Evolutionary conservation across 2,797 vertebrate species (phyloP), one percentile per base, ranked within the genome.

Genomic region (Epinephelus coioides): DNA sequence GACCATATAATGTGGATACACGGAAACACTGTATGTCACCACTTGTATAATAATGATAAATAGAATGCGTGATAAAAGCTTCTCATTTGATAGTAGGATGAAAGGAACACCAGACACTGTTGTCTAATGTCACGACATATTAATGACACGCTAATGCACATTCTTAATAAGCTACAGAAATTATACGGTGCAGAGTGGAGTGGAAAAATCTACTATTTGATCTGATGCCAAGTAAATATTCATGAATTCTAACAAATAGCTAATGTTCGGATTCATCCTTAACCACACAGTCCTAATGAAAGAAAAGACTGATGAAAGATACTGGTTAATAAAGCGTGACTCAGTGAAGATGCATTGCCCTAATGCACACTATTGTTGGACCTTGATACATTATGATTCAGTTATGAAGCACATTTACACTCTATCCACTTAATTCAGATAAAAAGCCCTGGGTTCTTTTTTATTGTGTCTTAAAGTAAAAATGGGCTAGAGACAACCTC

Each of bases 131-230:
- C 50, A 66, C 65, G 66, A 73, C 75, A 75, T 51, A 78, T 62
- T 50, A 83, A 79, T 80, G 56, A 71, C 2, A 61, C 27, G 6
- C 47, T 68, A 57, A 74, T 72, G 69, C 72, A 65, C 57, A 43
- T 34, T 65, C 30, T 68, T 57, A 65, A 75, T 55, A 86, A 78
- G 68, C 68, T 77, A 70, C 51, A 51, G 49, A 69, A 62, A 79
- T 81, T 59, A 70, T 27, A 70, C 34, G 19, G 19, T 4, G 1
- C 5, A 11, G 49, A 57, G 10, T 40, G 27, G 1, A 18, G 21
- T 56, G 17, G 18, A 65, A 38, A 76, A 69, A 67, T 54, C 68
- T 65, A 30, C 64, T 56, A 47, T 78, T 55, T 55, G 9, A 69
- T 71, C 72, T 64, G 27, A 75, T 73, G 62, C 12, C 21, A 46